Evolutionary conservation across 2,113 vertebrate species (phyloP), one percentile per base, ranked within the genome.

Genomic region (Calidris pugnax): DNA sequence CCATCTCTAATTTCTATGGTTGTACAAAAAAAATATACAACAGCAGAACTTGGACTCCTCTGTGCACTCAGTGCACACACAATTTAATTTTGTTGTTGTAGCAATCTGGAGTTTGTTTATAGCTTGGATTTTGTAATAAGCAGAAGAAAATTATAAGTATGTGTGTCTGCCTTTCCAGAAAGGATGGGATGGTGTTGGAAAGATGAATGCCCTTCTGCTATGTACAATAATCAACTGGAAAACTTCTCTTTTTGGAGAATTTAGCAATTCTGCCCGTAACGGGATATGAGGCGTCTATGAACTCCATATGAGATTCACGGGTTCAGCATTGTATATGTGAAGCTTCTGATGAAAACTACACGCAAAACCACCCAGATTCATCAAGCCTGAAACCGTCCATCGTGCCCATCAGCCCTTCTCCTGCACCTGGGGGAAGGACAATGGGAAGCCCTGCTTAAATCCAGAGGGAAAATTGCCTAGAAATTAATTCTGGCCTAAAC

Each of bases 251-350:
- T 71, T 30, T 18, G 26, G 20, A 55, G 22, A 90, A 75, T 73
- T 69, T 3, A 39, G 28, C 41, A 24, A 7, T 57, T 73, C 45
- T 84, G 59, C 12, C 6, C 32, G 20, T 18, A 14, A 9, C 0
- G 1, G 39, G 39, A 12, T 69, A 48, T 5, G 14, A 37, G 20
- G 21, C 8, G 2, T 20, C 72, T 43, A 6, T 3, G 5, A 69
- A 28, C 67, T 37, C 28, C 18, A 2, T 7, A 21, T 0, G 1
- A 73, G 33, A 19, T 14, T 80, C 24, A 0, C 1, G 3, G 6
- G 9, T 32, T 32, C 12, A 22, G 35, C 15, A 37, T 0, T 21
- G 41, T 2, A 19, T 2, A 17, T 2, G 2, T 10, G 37, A 84
- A 77, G 14, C 12, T 47, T 43, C 35, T 56, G 12, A 21, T 48